These are phyloP conservation scores for Drosophila leontia DNA, from an alignment of 1,140 invertebrate species.

Conservation along the genomic window DNA sequence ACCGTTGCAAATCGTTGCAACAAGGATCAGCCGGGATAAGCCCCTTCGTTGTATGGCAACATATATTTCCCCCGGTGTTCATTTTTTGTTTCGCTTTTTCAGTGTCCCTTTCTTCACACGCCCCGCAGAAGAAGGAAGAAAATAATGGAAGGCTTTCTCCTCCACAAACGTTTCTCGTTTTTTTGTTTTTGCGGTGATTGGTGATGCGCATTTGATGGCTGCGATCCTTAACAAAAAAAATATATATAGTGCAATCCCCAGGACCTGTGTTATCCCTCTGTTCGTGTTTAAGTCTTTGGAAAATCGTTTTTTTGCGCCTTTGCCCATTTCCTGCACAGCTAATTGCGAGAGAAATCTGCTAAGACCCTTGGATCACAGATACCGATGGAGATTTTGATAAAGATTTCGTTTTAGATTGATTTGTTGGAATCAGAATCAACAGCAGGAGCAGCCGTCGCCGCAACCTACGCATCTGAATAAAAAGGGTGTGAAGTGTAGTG, in stretches of 20 bases:
- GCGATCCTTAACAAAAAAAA: slow-evolving; percentile 23
- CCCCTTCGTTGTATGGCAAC: slow-evolving; percentile 65
- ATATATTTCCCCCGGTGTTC: slow-evolving; percentile 17
- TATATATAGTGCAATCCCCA: neutral
- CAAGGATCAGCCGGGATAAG: slow-evolving; percentile 83
- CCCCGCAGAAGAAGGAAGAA: slow-evolving; percentile 17
- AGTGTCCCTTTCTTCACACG: slow-evolving; percentile 48
- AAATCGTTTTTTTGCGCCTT: slow-evolving; percentile 64
- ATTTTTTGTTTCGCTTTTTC: slow-evolving; percentile 40
- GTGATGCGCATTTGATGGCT: slow-evolving; percentile 83
- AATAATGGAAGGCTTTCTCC: slow-evolving; percentile 13
- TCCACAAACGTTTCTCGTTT: slow-evolving; percentile 11
- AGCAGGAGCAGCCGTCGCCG: neutral
- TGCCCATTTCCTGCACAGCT: slow-evolving; percentile 55
- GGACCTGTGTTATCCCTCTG: slow-evolving; percentile 43
- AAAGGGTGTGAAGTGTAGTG: slow-evolving; percentile 73
- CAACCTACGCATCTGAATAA: slow-evolving; percentile 23
- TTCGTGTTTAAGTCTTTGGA: slow-evolving; percentile 72
- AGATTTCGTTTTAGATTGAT: slow-evolving; percentile 25
- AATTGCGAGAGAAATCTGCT: slow-evolving; percentile 82
- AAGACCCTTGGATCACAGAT: slow-evolving; percentile 40
- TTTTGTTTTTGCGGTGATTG: slow-evolving; percentile 58
- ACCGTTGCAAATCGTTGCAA: slow-evolving; percentile 79
- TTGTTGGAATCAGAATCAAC: slow-evolving; percentile 6
- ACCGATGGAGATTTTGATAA: slow-evolving; percentile 11